A percentile compares a stretch with the other conserved stretches of the same genome.
These are phyloP conservation scores for Listrodromus nycthemerus DNA, from an alignment of 2,888 invertebrate genomes.

Conservation along the genomic window DNA sequence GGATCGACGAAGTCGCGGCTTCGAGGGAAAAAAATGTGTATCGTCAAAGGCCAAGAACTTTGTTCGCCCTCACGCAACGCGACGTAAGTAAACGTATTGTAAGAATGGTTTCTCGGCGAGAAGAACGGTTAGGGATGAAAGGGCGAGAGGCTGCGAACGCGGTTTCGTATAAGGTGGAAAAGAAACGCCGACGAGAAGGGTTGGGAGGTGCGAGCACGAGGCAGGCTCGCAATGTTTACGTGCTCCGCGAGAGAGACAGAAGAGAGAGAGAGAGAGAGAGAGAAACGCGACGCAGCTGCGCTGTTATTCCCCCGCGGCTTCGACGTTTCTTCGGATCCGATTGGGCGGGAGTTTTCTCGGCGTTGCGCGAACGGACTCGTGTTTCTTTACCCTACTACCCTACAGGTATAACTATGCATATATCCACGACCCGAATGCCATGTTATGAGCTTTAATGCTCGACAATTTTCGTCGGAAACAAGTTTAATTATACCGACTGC, in stretches of 20 bases:
- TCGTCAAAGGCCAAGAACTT: conserved; percentile 11
- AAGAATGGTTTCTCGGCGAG: background rate
- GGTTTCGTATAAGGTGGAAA: conserved; percentile 18
- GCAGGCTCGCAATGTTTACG: conserved; percentile 32
- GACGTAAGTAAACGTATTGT: conserved; percentile 9
- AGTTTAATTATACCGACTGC: background rate
- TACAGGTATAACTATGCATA: conserved; percentile 18
- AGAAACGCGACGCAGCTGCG: conserved; percentile 17
- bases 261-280: background rate
- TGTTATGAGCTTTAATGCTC: conserved; percentile 6
- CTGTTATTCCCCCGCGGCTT: conserved; percentile 25
- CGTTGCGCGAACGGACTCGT: background rate
- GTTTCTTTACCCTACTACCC: conserved; percentile 24
- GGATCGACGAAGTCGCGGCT: background rate
- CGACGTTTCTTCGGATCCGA: conserved; percentile 13
- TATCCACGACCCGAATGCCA: background rate
- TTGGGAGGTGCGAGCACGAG: conserved; percentile 36
- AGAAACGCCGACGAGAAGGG: conserved; percentile 6
- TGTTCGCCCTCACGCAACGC: conserved; percentile 14
- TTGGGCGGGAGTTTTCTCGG: conserved; percentile 21
- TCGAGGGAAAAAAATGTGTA: background rate
- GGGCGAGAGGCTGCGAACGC: conserved; percentile 15
- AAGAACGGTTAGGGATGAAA: conserved; percentile 1
- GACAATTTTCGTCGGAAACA: background rate
- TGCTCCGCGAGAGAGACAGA: background rate